These are phyloP conservation scores for Meloe dianella DNA, from an alignment of 2,888 invertebrate species.

Conservation along the genomic window DNA sequence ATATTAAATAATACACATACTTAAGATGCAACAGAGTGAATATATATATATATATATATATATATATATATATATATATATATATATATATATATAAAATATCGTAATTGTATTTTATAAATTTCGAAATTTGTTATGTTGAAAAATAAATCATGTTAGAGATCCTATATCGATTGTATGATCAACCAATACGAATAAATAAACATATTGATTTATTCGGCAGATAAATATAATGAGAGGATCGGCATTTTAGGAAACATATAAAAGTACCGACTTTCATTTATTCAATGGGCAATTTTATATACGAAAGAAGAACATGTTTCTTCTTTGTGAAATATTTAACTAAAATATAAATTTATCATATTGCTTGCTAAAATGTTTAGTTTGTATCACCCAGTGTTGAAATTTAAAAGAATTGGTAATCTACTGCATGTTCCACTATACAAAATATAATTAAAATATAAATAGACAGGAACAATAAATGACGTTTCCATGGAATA, in stretches of 20 bases:
- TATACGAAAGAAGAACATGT: neutral
- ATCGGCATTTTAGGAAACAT: conserved; percentile 11
- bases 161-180: conserved; percentile 13
- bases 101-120: neutral
- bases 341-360: neutral
- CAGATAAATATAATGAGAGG: conserved; percentile 19
- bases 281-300: conserved; percentile 15
- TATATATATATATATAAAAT: too few relatives aligned
- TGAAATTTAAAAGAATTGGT: too few relatives aligned
- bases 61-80: too few relatives aligned
- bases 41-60: too few relatives aligned
- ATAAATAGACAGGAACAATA: too few relatives aligned
- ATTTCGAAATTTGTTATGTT: neutral
- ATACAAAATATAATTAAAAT: too few relatives aligned
- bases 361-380: too few relatives aligned
- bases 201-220: conserved; percentile 17
- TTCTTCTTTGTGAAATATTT: neutral
- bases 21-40: neutral
- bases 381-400: too few relatives aligned
- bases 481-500: too few relatives aligned
- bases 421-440: too few relatives aligned
- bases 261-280: conserved; percentile 16
- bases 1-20: neutral
- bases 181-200: conserved; percentile 17
- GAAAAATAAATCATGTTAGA: conserved; percentile 13